phyloP scores from a whole-genome alignment of 2,113 vertebrate species.

The Hipposideros armiger region DNA sequence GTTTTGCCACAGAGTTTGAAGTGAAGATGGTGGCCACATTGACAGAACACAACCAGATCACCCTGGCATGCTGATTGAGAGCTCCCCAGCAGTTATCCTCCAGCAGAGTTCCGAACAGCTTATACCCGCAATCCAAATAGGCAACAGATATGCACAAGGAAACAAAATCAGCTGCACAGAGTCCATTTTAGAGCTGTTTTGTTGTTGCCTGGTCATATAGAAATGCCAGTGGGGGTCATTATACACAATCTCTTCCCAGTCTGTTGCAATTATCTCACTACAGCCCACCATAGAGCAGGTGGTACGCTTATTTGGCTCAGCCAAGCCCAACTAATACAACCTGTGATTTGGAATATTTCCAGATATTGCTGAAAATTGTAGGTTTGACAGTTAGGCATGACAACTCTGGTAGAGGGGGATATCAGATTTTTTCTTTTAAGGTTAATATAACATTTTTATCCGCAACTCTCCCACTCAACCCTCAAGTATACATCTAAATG shows the following conservation, averaged over 20 bases:
- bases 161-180: not conserved
- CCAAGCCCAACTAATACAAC: not conserved
- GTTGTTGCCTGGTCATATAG: not conserved
- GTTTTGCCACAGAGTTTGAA: not conserved
- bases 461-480: not conserved
- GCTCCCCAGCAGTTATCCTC: not conserved
- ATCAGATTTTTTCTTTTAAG: conserved; percentile 19
- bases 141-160: not conserved
- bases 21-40: not conserved
- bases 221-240: conserved; percentile 8
- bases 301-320: not conserved
- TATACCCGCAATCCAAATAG: not conserved
- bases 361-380: not conserved
- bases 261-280: not conserved
- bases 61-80: not conserved
- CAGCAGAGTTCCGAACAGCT: not conserved
- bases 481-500: not conserved
- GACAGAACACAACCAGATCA: conserved; percentile 4
- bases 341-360: conserved; percentile 44
- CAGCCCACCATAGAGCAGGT: not conserved
- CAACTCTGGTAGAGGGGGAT: not conserved
- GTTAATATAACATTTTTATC: conserved; percentile 44
- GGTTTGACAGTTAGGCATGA: not conserved
- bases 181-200: conserved; percentile 41
- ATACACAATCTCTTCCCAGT: not conserved